Base-by-base conservation (phyloP, 2,113 vertebrate species). In the Corvus hawaiiensis region DNA sequence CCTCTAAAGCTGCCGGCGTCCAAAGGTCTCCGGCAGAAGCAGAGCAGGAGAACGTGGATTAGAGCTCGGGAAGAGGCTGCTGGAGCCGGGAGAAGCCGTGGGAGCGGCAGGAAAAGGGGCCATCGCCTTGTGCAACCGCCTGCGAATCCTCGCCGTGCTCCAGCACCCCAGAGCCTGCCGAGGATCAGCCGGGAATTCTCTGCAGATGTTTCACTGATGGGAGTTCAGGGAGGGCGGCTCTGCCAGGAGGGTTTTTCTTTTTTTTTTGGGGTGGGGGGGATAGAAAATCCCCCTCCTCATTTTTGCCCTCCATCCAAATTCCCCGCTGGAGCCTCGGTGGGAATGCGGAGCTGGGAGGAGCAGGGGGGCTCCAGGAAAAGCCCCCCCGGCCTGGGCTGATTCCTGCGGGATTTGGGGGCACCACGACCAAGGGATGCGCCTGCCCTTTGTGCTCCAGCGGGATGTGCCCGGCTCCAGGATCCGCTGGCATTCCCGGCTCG, bases 151-250 rank as follows among this genome's bases (percentile, higher is more conserved):
- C 2, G 12, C 72, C 1, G 17, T 16, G 92, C 95, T 95, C 92
- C 3, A 16, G 27, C 92, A 69, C 46, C 86, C 63, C 30, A 1
- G 88, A 84, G 92, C 27, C 49, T 11, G 68, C 76, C 9, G 48
- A 48, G 91, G 84, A 84, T 82, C 6, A 49, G 84, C 22, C 41
- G 61, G 13, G 46, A 78, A 91, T 87, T 89, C 84, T 89, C 95
- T 72, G 89, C 95, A 23, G 96, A 87, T 92, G 91, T 87, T 92
- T 16, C 61, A 39, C 52, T 6, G 24, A 8, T 20, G 54, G 0
- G 63, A 85, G 64, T n/a, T 85, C 27, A 10, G 82, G 1, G 2
- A 41, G 39, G 2, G 55, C 12, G 23, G 27, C 24, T 30, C 22
- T 16, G 59, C 3, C 35, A 2, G 26, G 23, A 61, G 62, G 23